Base-by-base conservation (phyloP, 2,888 invertebrate genomes). In the Elgonia sp. region DNA sequence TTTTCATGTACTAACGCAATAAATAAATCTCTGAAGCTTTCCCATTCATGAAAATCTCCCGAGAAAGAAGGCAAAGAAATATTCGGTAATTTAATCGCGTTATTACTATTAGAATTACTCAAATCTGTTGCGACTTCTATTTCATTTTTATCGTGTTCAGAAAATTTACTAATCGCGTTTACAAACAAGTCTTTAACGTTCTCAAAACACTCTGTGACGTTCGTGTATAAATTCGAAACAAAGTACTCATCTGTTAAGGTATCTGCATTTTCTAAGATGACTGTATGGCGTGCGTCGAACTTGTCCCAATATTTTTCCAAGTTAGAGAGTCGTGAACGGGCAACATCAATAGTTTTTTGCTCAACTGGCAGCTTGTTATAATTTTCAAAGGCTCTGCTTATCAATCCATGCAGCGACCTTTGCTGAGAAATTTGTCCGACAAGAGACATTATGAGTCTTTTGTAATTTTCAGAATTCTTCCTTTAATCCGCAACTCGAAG, bases 11-110 rank as follows among this genome's bases (percentile, higher is more conserved):
- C 29, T 60, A 60, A 29, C 10, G 60, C 60, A 9, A 16, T 60
- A 60, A 57, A 60, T 60, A 60, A 60, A 21, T 60, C 60, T 60
- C 60, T 60, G 29, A 60, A 60, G 14, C 60, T 60, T 20, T 60
- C 60, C 60, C 60, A 60, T 16, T 60, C 60, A 9, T 57, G 57
- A 12, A 21, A 21, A 20, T 20, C 20, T 21, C 57, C 21, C 7
- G 57, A 60, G 29, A 60, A 60, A 20, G 60, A 60, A 21, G 60
- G 60, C 29, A 60, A 60, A 12, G 60, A 20, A 60, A 10, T 60
- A 60, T 60, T 60, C 8, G 60, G 60, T 12, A 60, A 60, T 60
- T 60, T 60, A 4, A 60, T 60, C 29, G 21, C 10, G 29, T 60
- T 60, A 21, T 55, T 21, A 60, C 60, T 20, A 10, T 9, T 60